Evolutionary conservation across 2,888 invertebrate species (phyloP).

Genomic region (Opisthograptis luteolata): DNA sequence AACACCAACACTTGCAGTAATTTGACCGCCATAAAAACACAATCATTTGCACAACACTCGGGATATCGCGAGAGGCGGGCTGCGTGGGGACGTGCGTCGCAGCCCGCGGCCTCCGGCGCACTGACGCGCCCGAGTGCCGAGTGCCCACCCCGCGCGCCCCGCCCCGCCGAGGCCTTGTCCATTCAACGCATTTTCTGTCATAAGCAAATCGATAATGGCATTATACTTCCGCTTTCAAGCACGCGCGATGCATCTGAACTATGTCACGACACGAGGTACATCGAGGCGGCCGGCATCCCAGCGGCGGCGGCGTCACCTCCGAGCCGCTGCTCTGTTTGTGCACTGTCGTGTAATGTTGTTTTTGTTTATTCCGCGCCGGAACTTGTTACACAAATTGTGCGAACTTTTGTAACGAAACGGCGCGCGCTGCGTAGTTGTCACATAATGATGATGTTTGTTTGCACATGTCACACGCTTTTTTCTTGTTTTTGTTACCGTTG

Average conservation of each 20-base stretch:
- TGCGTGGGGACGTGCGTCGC: conserved; percentile 72
- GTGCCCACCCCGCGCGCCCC: conserved; percentile 40
- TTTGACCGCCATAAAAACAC: conserved; percentile 91
- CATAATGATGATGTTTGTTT: conserved; percentile 32
- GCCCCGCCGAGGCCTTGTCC: conserved; percentile 60
- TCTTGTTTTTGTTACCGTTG: neutral
- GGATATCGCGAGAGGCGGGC: conserved; percentile 75
- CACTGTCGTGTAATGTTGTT: too few relatives aligned
- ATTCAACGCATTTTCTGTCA: conserved; percentile 83
- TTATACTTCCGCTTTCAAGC: conserved; percentile 79
- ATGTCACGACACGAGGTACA: conserved; percentile 55
- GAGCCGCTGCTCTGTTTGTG: too few relatives aligned
- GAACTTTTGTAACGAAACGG: conserved; percentile 33
- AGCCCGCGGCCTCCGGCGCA: conserved; percentile 75
- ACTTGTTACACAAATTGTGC: conserved; percentile 32
- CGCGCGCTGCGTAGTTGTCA: conserved; percentile 26
- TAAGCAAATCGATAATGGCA: conserved; percentile 83
- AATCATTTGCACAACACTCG: conserved; percentile 87
- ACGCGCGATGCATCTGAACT: conserved; percentile 77
- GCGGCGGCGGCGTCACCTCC: too few relatives aligned
- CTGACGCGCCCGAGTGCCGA: conserved; percentile 52
- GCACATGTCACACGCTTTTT: conserved; percentile 12
- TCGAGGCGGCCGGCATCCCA: conserved; percentile 8
- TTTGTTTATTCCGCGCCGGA: conserved; percentile 31
- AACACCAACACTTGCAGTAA: conserved; percentile 87